Evolutionary conservation across 92 coral and sea anemone genomes (phyloP).

Genomic region (Siderastrea radians): DNA sequence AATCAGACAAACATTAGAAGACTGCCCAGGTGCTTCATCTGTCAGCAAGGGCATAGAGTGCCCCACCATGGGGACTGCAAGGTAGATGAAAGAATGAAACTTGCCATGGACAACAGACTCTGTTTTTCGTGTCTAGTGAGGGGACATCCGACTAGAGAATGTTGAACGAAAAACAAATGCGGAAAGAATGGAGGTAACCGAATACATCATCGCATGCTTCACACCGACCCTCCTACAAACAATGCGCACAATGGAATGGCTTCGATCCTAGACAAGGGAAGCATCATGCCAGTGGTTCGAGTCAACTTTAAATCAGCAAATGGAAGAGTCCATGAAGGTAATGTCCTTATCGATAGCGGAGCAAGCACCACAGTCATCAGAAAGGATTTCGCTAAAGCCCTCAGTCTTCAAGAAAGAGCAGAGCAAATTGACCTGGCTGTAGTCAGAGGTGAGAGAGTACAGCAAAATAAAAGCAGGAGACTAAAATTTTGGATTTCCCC

Average conservation of each 20-base stretch:
- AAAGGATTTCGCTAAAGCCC: conserved; percentile 59
- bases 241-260: conserved; percentile 16
- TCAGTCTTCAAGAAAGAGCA: conserved; percentile 51
- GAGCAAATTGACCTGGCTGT: conserved; percentile 62
- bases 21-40: conserved; percentile 41
- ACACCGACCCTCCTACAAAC: conserved; percentile 40
- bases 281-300: conserved; percentile 72
- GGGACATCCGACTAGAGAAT: conserved; percentile 55
- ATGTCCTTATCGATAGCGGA: conserved; percentile 68
- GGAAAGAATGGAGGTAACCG: conserved; percentile 46
- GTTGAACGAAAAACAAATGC: conserved; percentile 60
- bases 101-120: conserved; percentile 2
- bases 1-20: neutral
- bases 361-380: conserved; percentile 73
- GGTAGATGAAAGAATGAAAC: conserved; percentile 31
- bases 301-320: conserved; percentile 55
- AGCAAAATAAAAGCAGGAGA: conserved; percentile 60
- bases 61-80: conserved; percentile 35
- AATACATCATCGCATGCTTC: conserved; percentile 61
- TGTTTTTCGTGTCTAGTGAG: conserved; percentile 27
- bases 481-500: conserved; percentile 57
- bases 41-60: conserved; percentile 57
- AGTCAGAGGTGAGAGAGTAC: conserved; percentile 49
- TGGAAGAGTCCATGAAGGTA: conserved; percentile 63
- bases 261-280: conserved; percentile 46